Conservation (phyloP, 2,888 invertebrate species). For the Crossocerus cetratus region DNA sequence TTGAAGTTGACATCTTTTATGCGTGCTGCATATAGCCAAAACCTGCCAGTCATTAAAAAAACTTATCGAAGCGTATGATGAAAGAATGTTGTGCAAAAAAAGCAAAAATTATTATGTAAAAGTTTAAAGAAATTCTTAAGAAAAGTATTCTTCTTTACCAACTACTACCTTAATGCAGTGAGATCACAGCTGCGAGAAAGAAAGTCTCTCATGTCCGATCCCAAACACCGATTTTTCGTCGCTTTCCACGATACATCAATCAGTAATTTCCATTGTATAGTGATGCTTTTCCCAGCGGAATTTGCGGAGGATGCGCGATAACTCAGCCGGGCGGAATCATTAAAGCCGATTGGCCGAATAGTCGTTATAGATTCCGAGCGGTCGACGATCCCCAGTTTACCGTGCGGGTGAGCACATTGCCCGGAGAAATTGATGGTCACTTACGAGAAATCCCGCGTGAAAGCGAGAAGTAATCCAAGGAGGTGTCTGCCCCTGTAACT, state of each 20-base stretch:
- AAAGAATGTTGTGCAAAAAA: no score
- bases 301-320: constrained; percentile 6
- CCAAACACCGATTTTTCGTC: background rate
- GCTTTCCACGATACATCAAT: background rate
- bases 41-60: no score
- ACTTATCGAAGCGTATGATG: no score
- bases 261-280: background rate
- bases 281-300: constrained; percentile 2
- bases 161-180: no score
- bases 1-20: no score
- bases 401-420: constrained; percentile 5
- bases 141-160: no score
- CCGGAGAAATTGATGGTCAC: constrained; percentile 47
- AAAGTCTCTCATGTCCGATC: no score
- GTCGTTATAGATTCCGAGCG: constrained; percentile 20
- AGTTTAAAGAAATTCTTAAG: no score
- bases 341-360: constrained; percentile 21
- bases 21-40: no score
- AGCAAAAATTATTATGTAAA: no score
- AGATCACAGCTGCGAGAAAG: no score
- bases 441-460: constrained; percentile 35
- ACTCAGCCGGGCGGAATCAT: background rate
- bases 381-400: constrained; percentile 21
- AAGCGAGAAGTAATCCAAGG: constrained; percentile 52
- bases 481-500: constrained; percentile 35